These are phyloP conservation scores for Meloidogyne chitwoodi DNA, from an alignment of 1,140 invertebrate genomes.

Conservation along the genomic window DNA sequence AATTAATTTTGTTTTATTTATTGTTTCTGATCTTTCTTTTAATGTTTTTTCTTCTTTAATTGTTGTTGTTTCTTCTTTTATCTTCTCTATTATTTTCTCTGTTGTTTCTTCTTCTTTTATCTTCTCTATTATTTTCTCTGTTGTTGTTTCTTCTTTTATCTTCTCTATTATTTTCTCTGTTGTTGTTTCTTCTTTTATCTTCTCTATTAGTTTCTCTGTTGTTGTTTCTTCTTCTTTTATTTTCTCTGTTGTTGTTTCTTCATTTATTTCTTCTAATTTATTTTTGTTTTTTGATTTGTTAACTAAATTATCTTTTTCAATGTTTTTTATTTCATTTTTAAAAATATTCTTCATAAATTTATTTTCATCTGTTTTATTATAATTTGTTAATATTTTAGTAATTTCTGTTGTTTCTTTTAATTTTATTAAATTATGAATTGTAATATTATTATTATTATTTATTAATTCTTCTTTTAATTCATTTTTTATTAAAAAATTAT, in stretches of 20 bases:
- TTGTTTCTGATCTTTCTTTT: no score
- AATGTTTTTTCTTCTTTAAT: not conserved
- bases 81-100: not conserved
- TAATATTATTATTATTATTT: not conserved
- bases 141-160: not conserved
- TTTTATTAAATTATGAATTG: not conserved
- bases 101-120: not conserved
- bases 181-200: not conserved
- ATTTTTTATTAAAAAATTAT: not conserved
- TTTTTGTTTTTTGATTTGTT: no score
- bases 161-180: not conserved
- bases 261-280: no score
- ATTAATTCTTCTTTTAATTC: not conserved
- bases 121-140: not conserved
- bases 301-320: no score
- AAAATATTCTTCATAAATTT: no score
- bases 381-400: not conserved
- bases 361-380: no score
- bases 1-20: not conserved
- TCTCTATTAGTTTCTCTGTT: not conserved
- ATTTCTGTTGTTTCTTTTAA: not conserved
- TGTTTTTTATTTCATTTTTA: no score
- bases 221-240: not conserved
- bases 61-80: not conserved
- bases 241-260: not conserved